A percentile compares a stretch with the other conserved stretches of the same genome.
phyloP scores from a whole-genome alignment of 1,140 invertebrate species.

The Aricia agestis region DNA sequence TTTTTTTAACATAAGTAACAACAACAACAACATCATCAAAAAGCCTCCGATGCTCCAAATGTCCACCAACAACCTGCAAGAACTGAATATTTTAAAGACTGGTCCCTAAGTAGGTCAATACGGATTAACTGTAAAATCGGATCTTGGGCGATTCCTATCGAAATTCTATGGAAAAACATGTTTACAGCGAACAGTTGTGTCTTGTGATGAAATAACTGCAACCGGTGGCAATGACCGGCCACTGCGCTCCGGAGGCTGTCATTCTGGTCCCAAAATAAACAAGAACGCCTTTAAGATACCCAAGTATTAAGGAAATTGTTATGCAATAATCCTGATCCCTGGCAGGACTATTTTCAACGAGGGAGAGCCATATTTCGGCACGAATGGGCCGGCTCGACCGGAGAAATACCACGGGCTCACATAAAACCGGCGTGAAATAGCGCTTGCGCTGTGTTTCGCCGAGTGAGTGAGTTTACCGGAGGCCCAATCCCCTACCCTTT shows the following conservation, averaged over 20 bases:
- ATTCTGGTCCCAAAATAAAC: constrained; percentile 63
- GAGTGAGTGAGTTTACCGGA: no score
- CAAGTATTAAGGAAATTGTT: background rate
- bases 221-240: constrained; percentile 65
- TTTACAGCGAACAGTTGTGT: constrained; percentile 55
- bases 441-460: no score
- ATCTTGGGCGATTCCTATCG: constrained; percentile 20
- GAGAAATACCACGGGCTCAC: no score
- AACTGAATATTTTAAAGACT: background rate
- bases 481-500: no score
- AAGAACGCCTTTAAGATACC: constrained; percentile 15
- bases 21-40: background rate
- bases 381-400: no score
- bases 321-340: background rate
- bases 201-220: constrained; percentile 69
- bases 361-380: no score
- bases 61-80: background rate
- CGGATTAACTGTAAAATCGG: constrained; percentile 5
- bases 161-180: constrained; percentile 42
- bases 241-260: constrained; percentile 49
- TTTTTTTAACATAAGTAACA: background rate
- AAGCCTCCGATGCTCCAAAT: background rate
- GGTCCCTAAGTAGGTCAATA: constrained; percentile 4
- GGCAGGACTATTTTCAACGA: no score
- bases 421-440: no score